Conservation (phyloP, 2,888 invertebrate genomes). For the Pegoplata infirma region DNA sequence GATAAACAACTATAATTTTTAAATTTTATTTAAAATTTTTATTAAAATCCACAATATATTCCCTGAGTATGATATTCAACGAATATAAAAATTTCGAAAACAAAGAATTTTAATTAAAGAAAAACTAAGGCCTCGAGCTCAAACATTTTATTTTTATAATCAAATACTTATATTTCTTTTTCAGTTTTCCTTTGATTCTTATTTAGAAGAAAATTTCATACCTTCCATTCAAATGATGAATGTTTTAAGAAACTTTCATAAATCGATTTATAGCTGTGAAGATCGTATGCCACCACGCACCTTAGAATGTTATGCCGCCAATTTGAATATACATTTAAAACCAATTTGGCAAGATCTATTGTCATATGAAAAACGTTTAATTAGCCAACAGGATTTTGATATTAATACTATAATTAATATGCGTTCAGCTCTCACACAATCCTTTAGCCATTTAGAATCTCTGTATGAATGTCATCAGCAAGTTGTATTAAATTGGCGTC, state of each 20-base stretch:
- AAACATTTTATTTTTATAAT: neutral
- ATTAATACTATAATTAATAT: conserved; percentile 77
- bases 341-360: conserved; percentile 75
- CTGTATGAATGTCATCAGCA: conserved; percentile 77
- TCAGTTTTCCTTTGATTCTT: conserved; percentile 68
- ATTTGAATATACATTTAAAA: conserved; percentile 75
- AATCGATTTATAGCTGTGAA: conserved; percentile 69
- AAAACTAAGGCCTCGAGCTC: no score
- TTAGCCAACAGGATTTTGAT: conserved; percentile 75
- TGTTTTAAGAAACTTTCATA: conserved; percentile 75
- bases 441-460: conserved; percentile 74
- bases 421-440: conserved; percentile 71
- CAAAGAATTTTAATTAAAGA: no score
- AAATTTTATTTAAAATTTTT: no score
- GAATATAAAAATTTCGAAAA: no score
- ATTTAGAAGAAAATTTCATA: conserved; percentile 69
- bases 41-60: no score
- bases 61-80: no score
- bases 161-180: no score
- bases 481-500: conserved; percentile 73
- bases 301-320: conserved; percentile 78
- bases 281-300: conserved; percentile 76
- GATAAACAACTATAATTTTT: no score
- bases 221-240: conserved; percentile 71
- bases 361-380: conserved; percentile 75